A percentile compares a stretch with the other conserved stretches of the same genome.
Conservation (phyloP, 2,888 invertebrate genomes). For the Ctena decussata region DNA sequence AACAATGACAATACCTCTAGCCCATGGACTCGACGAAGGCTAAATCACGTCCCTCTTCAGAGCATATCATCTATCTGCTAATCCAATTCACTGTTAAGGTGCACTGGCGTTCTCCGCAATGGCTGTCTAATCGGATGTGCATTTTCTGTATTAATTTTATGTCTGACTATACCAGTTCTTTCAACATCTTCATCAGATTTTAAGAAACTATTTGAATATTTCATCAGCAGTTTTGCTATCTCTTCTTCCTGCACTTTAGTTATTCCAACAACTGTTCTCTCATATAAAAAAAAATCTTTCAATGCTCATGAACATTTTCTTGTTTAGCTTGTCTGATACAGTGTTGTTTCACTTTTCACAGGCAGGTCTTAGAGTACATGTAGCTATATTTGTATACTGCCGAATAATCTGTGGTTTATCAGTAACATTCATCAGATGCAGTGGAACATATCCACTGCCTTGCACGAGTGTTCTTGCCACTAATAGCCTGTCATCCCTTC, state of each 20-base stretch:
- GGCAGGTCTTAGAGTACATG: conserved; percentile 15
- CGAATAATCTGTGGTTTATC: conserved; percentile 36
- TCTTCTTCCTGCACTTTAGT: neutral
- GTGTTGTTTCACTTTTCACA: neutral
- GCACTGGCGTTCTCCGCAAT: conserved; percentile 36
- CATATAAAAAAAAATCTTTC: conserved; percentile 20
- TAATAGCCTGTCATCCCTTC: conserved; percentile 17
- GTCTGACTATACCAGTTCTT: conserved; percentile 42
- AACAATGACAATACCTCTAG: conserved; percentile 35
- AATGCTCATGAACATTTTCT: neutral
- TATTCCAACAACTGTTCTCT: neutral
- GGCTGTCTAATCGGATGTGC: conserved; percentile 54
- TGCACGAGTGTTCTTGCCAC: conserved; percentile 51
- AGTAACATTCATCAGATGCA: conserved; percentile 53
- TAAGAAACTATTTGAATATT: conserved; percentile 35
- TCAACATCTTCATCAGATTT: conserved; percentile 33
- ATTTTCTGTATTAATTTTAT: conserved; percentile 52
- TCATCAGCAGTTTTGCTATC: conserved; percentile 18
- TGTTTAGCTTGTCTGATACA: neutral
- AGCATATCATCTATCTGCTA: conserved; percentile 7
- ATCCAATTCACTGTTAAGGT: conserved; percentile 20
- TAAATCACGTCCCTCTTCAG: conserved; percentile 24
- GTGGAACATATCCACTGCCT: conserved; percentile 31
- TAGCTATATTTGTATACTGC: conserved; percentile 40
- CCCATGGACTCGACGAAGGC: conserved; percentile 35